Evolutionary conservation across 2,888 invertebrate species (phyloP).

Genomic region (Drosophila hamatofila): DNA sequence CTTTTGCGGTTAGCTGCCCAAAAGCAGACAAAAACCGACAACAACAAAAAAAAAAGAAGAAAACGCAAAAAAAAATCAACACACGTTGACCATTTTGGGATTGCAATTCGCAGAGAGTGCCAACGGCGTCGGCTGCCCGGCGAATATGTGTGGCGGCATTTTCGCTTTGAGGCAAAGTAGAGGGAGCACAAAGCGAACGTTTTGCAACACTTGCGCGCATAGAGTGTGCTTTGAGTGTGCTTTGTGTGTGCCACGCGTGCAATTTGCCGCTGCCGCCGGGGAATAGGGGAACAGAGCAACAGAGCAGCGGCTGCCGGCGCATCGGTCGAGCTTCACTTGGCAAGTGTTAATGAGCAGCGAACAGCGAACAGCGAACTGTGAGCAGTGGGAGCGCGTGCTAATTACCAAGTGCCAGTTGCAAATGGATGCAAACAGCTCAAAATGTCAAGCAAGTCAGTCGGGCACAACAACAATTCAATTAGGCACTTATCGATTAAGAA

Average conservation of each 20-base stretch:
- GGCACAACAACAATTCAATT: constrained; percentile 3
- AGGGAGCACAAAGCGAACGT: constrained; percentile 11
- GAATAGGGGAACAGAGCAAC: constrained; percentile 28
- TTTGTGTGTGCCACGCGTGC: constrained; percentile 62
- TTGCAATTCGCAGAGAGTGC: constrained; percentile 9
- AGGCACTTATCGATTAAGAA: constrained; percentile 7
- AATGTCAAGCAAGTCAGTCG: constrained; percentile 11
- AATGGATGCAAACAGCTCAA: constrained; percentile 25
- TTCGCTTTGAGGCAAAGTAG: constrained; percentile 64
- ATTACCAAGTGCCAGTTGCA: constrained; percentile 59
- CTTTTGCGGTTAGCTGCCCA: constrained; percentile 53
- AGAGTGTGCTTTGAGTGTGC: background rate
- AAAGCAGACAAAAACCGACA: constrained; percentile 57
- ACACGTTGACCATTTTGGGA: constrained; percentile 65
- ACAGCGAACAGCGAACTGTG: constrained; percentile 16
- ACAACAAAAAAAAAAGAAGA: constrained; percentile 12
- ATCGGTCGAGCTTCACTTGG: background rate
- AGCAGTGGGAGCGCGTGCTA: constrained; percentile 54
- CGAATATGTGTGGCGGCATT: constrained; percentile 66
- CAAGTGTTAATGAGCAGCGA: constrained; percentile 64
- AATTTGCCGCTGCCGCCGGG: constrained; percentile 59
- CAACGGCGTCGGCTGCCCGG: constrained; percentile 13
- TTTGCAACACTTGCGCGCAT: constrained; percentile 11
- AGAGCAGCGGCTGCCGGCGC: background rate
- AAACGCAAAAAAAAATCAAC: constrained; percentile 53